phyloP scores from a whole-genome alignment of 1,140 invertebrate genomes.

The Listronotus oregonensis region DNA sequence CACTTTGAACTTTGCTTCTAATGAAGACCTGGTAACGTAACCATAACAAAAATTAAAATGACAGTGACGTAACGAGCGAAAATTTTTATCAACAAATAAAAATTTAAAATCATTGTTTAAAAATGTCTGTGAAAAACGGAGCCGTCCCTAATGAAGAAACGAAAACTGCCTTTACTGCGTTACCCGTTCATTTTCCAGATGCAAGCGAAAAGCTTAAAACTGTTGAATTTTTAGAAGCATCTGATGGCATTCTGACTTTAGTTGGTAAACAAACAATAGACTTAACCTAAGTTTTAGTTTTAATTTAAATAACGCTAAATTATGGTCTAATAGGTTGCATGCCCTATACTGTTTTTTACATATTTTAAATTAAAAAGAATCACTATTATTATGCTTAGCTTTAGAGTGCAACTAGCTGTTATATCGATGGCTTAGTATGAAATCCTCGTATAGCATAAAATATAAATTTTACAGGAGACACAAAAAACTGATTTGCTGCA shows the following conservation, averaged over 20 bases:
- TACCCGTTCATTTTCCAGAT: constrained; percentile 30
- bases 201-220: constrained; percentile 63
- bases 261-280: constrained; percentile 61
- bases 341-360: background rate
- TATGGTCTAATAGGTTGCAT: too few relatives aligned
- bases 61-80: background rate
- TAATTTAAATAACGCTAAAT: background rate
- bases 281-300: background rate
- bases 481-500: too few relatives aligned
- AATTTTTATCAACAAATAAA: background rate
- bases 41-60: background rate
- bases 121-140: constrained; percentile 26
- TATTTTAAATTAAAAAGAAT: too few relatives aligned
- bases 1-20: too few relatives aligned
- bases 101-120: background rate
- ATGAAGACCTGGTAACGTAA: too few relatives aligned
- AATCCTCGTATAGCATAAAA: too few relatives aligned
- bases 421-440: too few relatives aligned
- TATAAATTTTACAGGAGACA: too few relatives aligned
- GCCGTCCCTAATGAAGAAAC: constrained; percentile 21
- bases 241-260: constrained; percentile 63
- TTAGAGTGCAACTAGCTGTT: too few relatives aligned
- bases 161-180: constrained; percentile 31
- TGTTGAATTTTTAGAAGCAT: constrained; percentile 65
- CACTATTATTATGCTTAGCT: too few relatives aligned